Percentiles rank a stretch among this genome's conserved stretches.
Evolutionary conservation across 2,113 vertebrate genomes (phyloP).

Genomic region (Protobothrops flavoviridis): DNA sequence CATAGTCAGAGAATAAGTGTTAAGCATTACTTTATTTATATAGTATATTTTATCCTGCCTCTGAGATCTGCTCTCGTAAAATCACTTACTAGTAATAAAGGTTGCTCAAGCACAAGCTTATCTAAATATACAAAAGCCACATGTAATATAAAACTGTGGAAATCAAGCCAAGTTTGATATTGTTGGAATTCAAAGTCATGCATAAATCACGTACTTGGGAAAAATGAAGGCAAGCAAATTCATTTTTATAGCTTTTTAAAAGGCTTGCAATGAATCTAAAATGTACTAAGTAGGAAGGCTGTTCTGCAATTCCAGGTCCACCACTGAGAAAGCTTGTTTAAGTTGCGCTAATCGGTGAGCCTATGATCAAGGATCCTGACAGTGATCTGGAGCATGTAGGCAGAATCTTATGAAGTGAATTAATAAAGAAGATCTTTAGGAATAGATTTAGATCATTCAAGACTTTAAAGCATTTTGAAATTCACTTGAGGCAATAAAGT

Average conservation of each 20-base stretch:
- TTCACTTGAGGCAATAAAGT: neutral
- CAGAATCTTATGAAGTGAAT: neutral
- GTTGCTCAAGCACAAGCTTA: neutral
- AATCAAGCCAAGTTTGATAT: neutral
- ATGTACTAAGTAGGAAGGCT: neutral
- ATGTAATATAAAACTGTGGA: neutral
- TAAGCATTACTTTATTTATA: neutral
- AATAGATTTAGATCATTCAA: neutral
- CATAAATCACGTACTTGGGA: neutral
- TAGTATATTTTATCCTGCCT: neutral
- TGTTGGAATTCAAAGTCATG: neutral
- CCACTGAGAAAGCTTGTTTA: neutral
- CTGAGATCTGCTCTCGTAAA: neutral
- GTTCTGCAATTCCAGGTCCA: neutral
- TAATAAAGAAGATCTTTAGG: neutral
- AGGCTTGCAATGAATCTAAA: neutral
- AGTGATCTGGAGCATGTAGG: neutral
- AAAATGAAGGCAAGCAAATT: neutral
- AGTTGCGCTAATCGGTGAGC: neutral
- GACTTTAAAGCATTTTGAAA: neutral
- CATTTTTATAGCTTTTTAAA: neutral
- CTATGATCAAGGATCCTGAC: neutral
- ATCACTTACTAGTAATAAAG: neutral
- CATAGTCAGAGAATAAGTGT: neutral
- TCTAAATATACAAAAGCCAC: neutral